Base-by-base conservation (phyloP, 2,113 vertebrate genomes). In the Nematolebias whitei region DNA sequence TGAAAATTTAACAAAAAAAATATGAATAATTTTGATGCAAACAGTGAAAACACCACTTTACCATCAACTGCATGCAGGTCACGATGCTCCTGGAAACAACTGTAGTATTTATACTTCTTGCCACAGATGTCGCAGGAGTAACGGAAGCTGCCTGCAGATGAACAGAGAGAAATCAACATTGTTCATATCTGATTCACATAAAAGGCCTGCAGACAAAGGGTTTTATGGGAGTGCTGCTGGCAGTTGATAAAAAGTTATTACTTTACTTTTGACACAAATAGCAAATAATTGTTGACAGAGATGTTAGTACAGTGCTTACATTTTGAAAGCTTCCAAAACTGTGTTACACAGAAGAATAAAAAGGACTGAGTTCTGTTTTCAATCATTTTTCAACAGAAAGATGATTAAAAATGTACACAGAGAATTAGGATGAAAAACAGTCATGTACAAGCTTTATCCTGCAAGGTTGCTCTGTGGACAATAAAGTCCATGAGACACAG, bases 41-140 rank as follows among this genome's bases (percentile, higher is more conserved):
- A 4, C 29, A 16, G 40, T 62, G 65, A 73, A 66, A 69, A 44
- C 20, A n/a, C 16, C 5, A 18, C 22, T 22, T 88, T 93, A 99
- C 98, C 97, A 79, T 98, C 98, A 65, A 99, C 97, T 0, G 98
- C 97, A 4, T 99, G 98, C 18, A 99, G 93, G 83, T 99, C 98
- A 76, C 98, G 90, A 85, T 99, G 98, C 83, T 99, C 98, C 63
- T 99, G 98, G 92, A 99, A 99, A 81, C 98, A 99, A 91, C 97
- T 99, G 89, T 99, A 99, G 85, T 99, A 99, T 88, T 99, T 99
- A 65, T 99, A 98, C 78, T 99, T 99, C 91, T 99, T 99, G 71
- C 98, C 98, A 56, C 98, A 99, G 78, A 99, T 97, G 88, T 99
- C 98, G 88, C 98, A 98, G 0, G 96, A 96, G 90, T 98, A 99